Conservation (phyloP, 2,797 vertebrate species). For the Pteropus rufus region DNA sequence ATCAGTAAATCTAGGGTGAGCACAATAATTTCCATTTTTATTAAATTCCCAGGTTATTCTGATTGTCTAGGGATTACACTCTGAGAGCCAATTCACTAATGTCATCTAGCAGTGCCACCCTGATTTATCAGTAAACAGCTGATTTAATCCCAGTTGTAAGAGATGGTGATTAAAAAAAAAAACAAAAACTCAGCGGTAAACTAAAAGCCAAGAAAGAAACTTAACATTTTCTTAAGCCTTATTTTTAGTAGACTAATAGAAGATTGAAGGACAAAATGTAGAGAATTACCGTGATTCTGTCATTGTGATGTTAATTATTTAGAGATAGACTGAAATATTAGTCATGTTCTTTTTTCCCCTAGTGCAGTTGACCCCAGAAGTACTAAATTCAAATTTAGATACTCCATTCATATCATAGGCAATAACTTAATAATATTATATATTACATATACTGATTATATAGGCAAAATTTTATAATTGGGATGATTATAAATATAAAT, state of each 20-base stretch:
- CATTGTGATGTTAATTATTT: not conserved
- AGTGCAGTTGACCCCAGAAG: not conserved
- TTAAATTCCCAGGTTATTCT: not conserved
- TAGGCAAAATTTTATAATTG: not conserved
- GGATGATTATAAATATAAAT: not conserved
- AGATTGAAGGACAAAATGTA: not conserved
- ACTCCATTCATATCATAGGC: not conserved
- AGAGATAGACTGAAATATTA: not conserved
- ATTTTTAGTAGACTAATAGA: conserved; percentile 7
- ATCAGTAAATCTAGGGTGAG: not conserved
- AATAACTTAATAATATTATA: too few species aligned
- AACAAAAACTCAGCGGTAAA: not conserved
- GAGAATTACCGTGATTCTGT: not conserved
- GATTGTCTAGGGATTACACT: not conserved
- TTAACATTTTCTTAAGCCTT: not conserved
- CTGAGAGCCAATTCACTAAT: not conserved
- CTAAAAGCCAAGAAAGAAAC: not conserved
- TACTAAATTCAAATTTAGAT: not conserved
- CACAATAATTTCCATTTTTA: not conserved
- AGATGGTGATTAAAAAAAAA: not conserved
- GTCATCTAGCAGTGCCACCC: not conserved
- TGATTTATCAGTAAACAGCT: not conserved
- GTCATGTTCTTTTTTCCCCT: not conserved
- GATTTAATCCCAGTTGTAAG: not conserved
- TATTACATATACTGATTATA: not conserved